Evolutionary conservation across 1,140 invertebrate species (phyloP).

Genomic region (Aphelenchoides fujianensis): DNA sequence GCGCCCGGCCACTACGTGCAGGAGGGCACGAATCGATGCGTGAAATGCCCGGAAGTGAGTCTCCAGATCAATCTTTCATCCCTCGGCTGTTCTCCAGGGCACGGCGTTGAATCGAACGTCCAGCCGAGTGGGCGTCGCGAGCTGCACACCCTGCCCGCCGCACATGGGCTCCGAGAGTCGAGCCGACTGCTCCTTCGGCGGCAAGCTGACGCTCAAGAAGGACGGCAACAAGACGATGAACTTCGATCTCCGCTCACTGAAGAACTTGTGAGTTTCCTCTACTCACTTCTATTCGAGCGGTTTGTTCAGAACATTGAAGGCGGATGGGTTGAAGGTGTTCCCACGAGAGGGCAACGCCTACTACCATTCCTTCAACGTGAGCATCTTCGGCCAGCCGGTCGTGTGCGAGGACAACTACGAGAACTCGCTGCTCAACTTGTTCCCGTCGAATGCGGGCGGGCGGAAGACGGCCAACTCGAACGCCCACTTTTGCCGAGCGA

Average conservation of each 20-base stretch:
- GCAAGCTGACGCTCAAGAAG: slow-evolving; percentile 23
- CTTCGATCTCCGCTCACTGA: slow-evolving; percentile 32
- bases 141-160: slow-evolving; percentile 37
- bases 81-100: too few species aligned
- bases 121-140: slow-evolving; percentile 20
- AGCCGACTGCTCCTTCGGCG: slow-evolving; percentile 35
- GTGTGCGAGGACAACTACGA: slow-evolving; percentile 24
- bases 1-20: slow-evolving; percentile 66
- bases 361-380: slow-evolving; percentile 69
- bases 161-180: slow-evolving; percentile 42
- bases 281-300: slow-evolving; percentile 13
- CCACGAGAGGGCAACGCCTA: slow-evolving; percentile 68
- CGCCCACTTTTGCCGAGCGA: slow-evolving; percentile 39
- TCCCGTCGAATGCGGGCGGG: background rate
- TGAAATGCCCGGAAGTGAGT: slow-evolving; percentile 41
- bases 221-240: slow-evolving; percentile 54
- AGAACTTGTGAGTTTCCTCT: slow-evolving; percentile 27
- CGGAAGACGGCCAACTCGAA: background rate
- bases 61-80: too few species aligned
- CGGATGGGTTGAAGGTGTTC: slow-evolving; percentile 66
- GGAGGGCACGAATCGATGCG: slow-evolving; percentile 25
- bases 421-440: background rate
- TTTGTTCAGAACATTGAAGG: slow-evolving; percentile 62
- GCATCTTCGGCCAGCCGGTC: slow-evolving; percentile 65
- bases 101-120: slow-evolving; percentile 35